These are phyloP conservation scores for Frieseomelitta varia DNA, from an alignment of 1,140 invertebrate genomes.

Conservation along the genomic window DNA sequence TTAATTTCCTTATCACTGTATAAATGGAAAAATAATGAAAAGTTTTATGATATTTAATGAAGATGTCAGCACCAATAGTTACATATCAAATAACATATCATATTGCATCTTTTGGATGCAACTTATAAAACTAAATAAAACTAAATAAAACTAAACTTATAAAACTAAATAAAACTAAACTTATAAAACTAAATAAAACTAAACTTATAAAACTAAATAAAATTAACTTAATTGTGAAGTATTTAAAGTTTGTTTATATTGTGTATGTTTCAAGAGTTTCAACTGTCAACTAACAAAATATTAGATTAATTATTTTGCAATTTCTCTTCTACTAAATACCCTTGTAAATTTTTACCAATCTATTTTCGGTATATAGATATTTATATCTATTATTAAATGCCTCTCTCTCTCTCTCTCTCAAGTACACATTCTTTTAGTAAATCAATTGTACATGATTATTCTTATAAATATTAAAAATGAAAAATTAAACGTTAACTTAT, in stretches of 20 bases:
- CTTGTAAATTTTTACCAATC: background rate
- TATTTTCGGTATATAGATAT: background rate
- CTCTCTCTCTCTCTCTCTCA: background rate
- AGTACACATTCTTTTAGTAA: background rate
- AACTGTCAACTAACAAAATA: background rate
- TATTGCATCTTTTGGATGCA: background rate
- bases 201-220: too few species aligned
- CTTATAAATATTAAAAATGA: too few species aligned
- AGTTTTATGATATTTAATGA: background rate
- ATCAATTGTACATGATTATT: background rate
- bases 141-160: too few species aligned
- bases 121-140: too few species aligned
- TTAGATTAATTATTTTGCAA: background rate
- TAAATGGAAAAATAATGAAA: background rate
- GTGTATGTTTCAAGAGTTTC: background rate
- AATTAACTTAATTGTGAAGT: background rate
- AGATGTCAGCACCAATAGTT: background rate
- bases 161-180: too few species aligned
- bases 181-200: too few species aligned
- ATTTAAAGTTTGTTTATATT: background rate
- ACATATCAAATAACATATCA: background rate
- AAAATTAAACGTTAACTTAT: too few species aligned
- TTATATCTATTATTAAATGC: background rate
- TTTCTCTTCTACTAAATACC: background rate
- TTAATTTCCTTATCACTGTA: background rate